Conservation (phyloP, 2,888 invertebrate genomes). For the Eupithecia centaureata region DNA sequence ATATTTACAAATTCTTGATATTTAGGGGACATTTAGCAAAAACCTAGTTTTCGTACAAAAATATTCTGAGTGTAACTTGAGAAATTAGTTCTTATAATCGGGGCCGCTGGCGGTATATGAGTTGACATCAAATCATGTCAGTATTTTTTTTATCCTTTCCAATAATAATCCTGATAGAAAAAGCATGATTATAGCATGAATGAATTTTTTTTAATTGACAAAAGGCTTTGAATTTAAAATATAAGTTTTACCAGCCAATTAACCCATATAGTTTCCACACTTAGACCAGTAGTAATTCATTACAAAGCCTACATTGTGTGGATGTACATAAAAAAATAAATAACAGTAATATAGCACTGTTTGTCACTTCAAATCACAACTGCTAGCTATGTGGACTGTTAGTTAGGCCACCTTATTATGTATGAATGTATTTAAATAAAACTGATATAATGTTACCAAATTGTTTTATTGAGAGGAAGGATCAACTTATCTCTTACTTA, state of each 20-base stretch:
- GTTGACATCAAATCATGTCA: constrained; percentile 54
- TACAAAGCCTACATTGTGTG: constrained; percentile 51
- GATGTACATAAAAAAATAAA: constrained; percentile 66
- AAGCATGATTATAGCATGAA: too few relatives aligned
- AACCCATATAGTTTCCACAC: constrained; percentile 15
- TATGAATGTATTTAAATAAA: constrained; percentile 78
- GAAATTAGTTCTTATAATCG: constrained; percentile 33
- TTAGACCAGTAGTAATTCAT: constrained; percentile 5
- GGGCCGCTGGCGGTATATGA: constrained; percentile 72
- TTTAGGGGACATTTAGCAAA: constrained; percentile 22
- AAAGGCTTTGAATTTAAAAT: constrained; percentile 56
- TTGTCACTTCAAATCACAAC: constrained; percentile 72
- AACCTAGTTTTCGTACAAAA: constrained; percentile 43
- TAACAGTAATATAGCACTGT: constrained; percentile 64
- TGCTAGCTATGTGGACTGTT: constrained; percentile 66
- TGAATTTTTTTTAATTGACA: constrained; percentile 52
- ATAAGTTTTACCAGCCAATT: constrained; percentile 35
- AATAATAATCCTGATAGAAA: constrained; percentile 37
- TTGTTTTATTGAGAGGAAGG: constrained; percentile 35
- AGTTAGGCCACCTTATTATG: constrained; percentile 68
- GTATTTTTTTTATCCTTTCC: constrained; percentile 48
- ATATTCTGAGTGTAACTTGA: constrained; percentile 33
- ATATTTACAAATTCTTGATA: constrained; percentile 54
- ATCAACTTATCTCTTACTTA: constrained; percentile 9
- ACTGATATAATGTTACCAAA: constrained; percentile 59